These are phyloP conservation scores for Rhopilema esculentum DNA, from an alignment of 30 jellyfish, hydroid and myxozoan genomes.

Conservation along the genomic window DNA sequence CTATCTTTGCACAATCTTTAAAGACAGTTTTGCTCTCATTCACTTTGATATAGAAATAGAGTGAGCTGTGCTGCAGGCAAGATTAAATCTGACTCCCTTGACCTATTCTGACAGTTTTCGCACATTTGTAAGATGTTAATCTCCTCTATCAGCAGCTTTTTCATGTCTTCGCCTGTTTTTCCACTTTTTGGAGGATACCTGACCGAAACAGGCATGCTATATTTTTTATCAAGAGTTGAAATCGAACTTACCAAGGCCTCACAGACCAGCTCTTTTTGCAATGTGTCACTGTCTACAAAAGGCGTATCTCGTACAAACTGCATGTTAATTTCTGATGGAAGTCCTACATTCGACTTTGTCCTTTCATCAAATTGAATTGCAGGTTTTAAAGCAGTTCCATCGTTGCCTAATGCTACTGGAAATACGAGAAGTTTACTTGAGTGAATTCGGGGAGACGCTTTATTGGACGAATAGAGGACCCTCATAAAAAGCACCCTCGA, in stretches of 20 bases:
- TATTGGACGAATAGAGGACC: not conserved
- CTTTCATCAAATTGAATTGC: slow-evolving; percentile 46
- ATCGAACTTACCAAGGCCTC: slow-evolving; percentile 21
- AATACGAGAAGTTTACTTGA: not conserved
- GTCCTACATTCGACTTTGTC: slow-evolving; percentile 35
- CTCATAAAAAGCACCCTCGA: too few species aligned
- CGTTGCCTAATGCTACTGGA: slow-evolving; percentile 24
- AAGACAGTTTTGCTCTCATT: not conserved
- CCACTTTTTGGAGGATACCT: slow-evolving; percentile 13
- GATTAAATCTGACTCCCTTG: too few species aligned
- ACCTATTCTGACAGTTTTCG: too few species aligned
- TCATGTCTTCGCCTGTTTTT: slow-evolving; percentile 37
- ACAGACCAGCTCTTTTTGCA: slow-evolving; percentile 11
- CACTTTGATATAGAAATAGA: not conserved
- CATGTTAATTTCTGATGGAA: not conserved
- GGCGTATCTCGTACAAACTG: not conserved
- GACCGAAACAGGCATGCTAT: slow-evolving; percentile 33
- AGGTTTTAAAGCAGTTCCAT: slow-evolving; percentile 47
- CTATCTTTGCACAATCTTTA: slow-evolving; percentile 1
- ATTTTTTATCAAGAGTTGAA: slow-evolving; percentile 6
- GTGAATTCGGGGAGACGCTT: not conserved
- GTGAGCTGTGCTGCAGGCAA: too few species aligned
- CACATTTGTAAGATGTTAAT: too few species aligned
- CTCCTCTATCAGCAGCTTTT: slow-evolving; percentile 6
- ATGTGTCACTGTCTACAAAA: not conserved